Evolutionary conservation across 2,888 invertebrate species (phyloP).

Genomic region (Apantesis nais): DNA sequence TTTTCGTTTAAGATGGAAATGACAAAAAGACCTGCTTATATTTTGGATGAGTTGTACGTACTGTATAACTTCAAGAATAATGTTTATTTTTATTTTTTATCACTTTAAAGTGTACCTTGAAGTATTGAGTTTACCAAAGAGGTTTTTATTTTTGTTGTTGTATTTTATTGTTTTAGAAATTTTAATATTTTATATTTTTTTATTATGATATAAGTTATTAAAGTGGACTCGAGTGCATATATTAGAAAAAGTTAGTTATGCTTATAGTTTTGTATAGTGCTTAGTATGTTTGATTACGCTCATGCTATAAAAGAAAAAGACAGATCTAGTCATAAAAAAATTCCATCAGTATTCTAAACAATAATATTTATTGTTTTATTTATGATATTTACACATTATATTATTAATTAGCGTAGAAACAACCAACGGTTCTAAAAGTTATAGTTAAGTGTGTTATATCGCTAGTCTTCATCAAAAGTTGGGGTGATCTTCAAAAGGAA

Average conservation of each 20-base stretch:
- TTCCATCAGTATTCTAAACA: conserved; percentile 53
- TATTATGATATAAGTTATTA: conserved; percentile 41
- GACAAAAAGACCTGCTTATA: background rate
- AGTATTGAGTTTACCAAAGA: conserved; percentile 52
- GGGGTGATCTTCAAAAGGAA: conserved; percentile 17
- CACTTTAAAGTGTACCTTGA: conserved; percentile 23
- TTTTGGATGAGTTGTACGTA: conserved; percentile 4
- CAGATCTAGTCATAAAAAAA: conserved; percentile 62
- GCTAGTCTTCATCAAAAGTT: conserved; percentile 9
- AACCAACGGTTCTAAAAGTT: too few species aligned
- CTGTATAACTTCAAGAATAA: background rate
- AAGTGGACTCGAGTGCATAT: conserved; percentile 45
- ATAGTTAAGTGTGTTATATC: conserved; percentile 4
- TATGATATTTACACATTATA: background rate
- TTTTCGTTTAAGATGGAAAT: background rate
- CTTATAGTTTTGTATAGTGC: conserved; percentile 34
- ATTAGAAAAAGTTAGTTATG: conserved; percentile 32
- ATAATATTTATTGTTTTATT: conserved; percentile 30
- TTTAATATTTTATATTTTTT: conserved; percentile 46
- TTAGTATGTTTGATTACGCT: conserved; percentile 42
- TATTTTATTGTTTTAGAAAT: conserved; percentile 43
- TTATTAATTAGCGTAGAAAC: too few species aligned
- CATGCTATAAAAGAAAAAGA: conserved; percentile 55
- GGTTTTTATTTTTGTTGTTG: conserved; percentile 50
- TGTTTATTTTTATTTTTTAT: background rate